Evolutionary conservation across 2,888 invertebrate species (phyloP), one percentile per base, ranked within the genome.

Genomic region (Pachliopta kotzebuea): DNA sequence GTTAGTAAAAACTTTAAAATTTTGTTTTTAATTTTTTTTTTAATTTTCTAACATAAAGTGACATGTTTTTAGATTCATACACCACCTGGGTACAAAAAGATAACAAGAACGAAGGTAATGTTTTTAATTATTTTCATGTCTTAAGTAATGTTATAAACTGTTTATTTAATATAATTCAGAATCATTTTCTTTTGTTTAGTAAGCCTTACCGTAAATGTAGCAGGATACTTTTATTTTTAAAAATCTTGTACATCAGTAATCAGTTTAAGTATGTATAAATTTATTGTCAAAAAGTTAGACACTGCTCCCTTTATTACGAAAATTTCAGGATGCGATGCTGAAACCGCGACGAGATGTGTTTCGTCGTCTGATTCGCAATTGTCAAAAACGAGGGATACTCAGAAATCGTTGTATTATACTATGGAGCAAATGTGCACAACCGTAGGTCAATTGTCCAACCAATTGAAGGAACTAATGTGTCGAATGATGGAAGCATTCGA

Each of bases 341-440:
- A 62, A 37, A 59, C 31, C 56, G 58, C 66, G 0, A 31, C 61
- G 7, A 56, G 64, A 24, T 68, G 69, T 8, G 52, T 66, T 9
- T 60, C 64, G 24, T 68, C 71, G 24, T 73, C 72, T 4, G 72
- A 74, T 59, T 69, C 70, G 14, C 63, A 68, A 42, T 23, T 74
- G 8, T 55, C 62, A 2, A 67, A 60, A 20, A 37, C 50, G 6
- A 54, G 26, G 0, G 60, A 57, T 18, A 67, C 69, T 11, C 71
- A 69, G 18, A 70, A 70, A 50, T 66, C 66, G 24, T 50, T 75
- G 14, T 68, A 68, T 23, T 61, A 65, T 4, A 70, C 73, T 2
- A 69, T 82, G 3, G 75, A 79, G 50, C 72, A 78, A 29, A 76
- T 83, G 64, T 79, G 78, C 65, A 70, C 67, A 1, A 79, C 80